Percentiles rank a stretch among this genome's conserved stretches.
These are phyloP conservation scores for Aulostomus chinensis DNA, from an alignment of 2,797 vertebrate species.

Conservation along the genomic window DNA sequence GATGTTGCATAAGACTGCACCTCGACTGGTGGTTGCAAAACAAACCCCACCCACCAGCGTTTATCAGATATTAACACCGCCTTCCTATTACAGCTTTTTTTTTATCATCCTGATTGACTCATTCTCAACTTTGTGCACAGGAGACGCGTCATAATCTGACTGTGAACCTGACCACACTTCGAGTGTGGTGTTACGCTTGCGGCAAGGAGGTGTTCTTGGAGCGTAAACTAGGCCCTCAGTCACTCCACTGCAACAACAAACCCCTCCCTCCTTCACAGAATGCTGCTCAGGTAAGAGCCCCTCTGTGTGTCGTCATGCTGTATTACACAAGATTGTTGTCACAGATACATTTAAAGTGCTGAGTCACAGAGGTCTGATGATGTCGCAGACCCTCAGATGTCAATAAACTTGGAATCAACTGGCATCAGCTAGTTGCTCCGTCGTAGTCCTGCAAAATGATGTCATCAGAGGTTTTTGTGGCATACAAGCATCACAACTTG, in stretches of 20 bases:
- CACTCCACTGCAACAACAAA: slow-evolving; percentile 76
- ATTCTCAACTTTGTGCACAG: slow-evolving; percentile 61
- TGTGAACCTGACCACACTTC: slow-evolving; percentile 96
- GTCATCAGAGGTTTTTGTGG: too few species aligned
- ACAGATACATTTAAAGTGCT: too few species aligned
- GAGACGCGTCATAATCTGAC: slow-evolving; percentile 94
- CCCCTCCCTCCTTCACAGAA: slow-evolving; percentile 76
- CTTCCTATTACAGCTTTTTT: neutral
- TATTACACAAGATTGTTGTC: neutral
- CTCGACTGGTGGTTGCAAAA: too few species aligned
- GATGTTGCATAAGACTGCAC: too few species aligned
- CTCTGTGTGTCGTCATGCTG: neutral
- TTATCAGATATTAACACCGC: too few species aligned
- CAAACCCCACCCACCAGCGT: too few species aligned
- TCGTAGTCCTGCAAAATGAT: too few species aligned
- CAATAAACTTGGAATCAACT: too few species aligned
- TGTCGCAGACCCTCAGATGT: too few species aligned
- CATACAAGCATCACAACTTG: too few species aligned
- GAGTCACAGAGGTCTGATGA: too few species aligned
- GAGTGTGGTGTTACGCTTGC: slow-evolving; percentile 98
- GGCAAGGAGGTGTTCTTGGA: slow-evolving; percentile 98
- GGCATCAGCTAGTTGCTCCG: too few species aligned
- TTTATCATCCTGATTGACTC: neutral
- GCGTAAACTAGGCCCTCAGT: slow-evolving; percentile 87
- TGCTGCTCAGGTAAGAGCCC: slow-evolving; percentile 67